phyloP scores from a whole-genome alignment of 2,888 invertebrate genomes.

The Calliphora vomitoria region DNA sequence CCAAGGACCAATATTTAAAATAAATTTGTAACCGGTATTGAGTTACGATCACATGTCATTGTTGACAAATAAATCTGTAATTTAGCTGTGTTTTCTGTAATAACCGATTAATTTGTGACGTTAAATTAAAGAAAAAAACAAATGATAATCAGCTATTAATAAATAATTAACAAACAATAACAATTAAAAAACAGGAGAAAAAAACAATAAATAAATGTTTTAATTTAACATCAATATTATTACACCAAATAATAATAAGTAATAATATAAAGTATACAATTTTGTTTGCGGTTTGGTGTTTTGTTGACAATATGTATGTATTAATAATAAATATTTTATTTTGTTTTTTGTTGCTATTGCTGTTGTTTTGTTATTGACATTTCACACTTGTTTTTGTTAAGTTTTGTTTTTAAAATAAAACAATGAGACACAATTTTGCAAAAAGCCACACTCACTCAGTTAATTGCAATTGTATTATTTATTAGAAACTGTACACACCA shows the following conservation, averaged over 20 bases:
- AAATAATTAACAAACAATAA: background rate
- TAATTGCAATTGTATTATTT: background rate
- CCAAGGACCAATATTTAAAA: too few relatives aligned
- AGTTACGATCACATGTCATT: background rate
- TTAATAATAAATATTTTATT: slow-evolving; percentile 22
- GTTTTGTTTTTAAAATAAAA: slow-evolving; percentile 38
- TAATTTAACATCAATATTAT: background rate
- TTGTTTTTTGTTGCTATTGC: slow-evolving; percentile 3
- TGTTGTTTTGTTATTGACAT: slow-evolving; percentile 53
- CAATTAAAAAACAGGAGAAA: background rate
- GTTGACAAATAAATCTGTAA: background rate
- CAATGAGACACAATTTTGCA: background rate
- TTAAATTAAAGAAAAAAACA: background rate
- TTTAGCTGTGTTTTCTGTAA: background rate
- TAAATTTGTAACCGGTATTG: too few relatives aligned
- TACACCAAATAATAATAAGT: background rate
- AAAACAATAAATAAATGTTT: background rate
- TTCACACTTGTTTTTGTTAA: slow-evolving; percentile 43
- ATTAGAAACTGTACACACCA: slow-evolving; percentile 15
- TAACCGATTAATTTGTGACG: background rate
- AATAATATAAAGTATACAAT: background rate
- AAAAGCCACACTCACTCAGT: slow-evolving; percentile 3
- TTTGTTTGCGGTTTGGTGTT: slow-evolving; percentile 32
- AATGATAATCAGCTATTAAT: slow-evolving; percentile 3
- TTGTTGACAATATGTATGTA: slow-evolving; percentile 29